phyloP scores from a whole-genome alignment of 2,113 vertebrate species.

The Entomyzon cyanotis region DNA sequence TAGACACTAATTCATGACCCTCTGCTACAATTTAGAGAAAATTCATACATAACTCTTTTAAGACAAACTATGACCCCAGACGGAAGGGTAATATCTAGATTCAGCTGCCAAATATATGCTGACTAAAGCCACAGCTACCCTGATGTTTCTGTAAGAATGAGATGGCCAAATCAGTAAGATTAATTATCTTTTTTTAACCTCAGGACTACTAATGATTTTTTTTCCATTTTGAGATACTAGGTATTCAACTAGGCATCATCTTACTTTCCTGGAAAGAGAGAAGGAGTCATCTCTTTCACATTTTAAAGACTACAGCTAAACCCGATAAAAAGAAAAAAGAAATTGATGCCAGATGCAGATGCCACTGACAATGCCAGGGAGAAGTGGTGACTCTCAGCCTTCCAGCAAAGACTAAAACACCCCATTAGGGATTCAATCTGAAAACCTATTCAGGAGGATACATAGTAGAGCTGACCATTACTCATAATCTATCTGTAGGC shows the following conservation, averaged over 20 bases:
- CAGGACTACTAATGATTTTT: neutral
- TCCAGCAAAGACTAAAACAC: neutral
- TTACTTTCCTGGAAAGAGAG: neutral
- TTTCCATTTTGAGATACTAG: neutral
- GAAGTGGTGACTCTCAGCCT: neutral
- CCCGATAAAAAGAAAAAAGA: neutral
- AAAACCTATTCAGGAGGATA: neutral
- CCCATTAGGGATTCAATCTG: neutral
- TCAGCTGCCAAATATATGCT: conserved; percentile 10
- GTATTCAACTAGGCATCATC: neutral
- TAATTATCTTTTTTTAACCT: neutral
- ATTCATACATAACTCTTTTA: conserved; percentile 61
- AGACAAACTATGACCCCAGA: conserved; percentile 56
- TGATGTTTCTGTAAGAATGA: neutral
- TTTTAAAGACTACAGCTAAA: neutral
- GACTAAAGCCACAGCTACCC: neutral
- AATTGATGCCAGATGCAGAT: neutral
- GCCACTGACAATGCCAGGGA: neutral
- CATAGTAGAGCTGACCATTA: neutral
- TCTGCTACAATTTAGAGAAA: conserved; percentile 58
- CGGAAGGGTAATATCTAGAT: neutral
- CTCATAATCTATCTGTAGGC: neutral
- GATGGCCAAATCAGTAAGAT: neutral
- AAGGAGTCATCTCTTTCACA: neutral
- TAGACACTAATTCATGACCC: conserved; percentile 67